These are phyloP conservation scores for Synodontis membranacea DNA, from an alignment of 2,113 vertebrate genomes.

Conservation along the genomic window DNA sequence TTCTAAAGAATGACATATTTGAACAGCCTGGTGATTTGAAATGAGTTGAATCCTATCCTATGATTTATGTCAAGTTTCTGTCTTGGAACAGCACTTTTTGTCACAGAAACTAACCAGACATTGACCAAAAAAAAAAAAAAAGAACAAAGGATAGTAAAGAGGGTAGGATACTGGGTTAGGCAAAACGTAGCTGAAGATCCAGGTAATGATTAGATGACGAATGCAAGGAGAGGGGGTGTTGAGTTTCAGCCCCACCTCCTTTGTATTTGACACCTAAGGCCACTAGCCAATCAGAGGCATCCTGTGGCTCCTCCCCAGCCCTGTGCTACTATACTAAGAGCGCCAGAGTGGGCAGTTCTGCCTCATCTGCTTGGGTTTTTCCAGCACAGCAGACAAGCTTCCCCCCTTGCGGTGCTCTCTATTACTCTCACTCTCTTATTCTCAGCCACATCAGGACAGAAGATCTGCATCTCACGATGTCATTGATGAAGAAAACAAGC, in stretches of 20 bases:
- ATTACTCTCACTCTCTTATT: constrained; percentile 50
- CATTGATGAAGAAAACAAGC: constrained; percentile 42
- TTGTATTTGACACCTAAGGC: constrained; percentile 43
- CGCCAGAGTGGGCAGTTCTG: constrained; percentile 56
- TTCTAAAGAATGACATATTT: not conserved
- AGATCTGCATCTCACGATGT: constrained; percentile 62
- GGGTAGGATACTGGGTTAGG: constrained; percentile 17
- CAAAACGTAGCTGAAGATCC: constrained; percentile 37
- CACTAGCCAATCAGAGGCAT: constrained; percentile 60
- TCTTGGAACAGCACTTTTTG: not conserved
- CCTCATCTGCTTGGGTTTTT: constrained; percentile 71
- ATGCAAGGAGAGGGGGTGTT: constrained; percentile 60
- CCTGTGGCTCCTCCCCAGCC: constrained; percentile 65
- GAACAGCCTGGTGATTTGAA: not conserved
- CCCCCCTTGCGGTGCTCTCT: constrained; percentile 47
- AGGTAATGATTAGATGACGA: constrained; percentile 64
- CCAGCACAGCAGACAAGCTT: constrained; percentile 59
- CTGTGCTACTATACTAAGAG: constrained; percentile 65
- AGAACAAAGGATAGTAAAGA: not conserved
- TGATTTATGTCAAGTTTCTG: not conserved
- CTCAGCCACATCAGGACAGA: constrained; percentile 41
- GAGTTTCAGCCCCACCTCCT: constrained; percentile 66
- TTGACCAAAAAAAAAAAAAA: not conserved
- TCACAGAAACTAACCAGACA: not conserved
- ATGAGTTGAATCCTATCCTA: too few relatives aligned